Evolutionary conservation across 2,113 vertebrate genomes (phyloP).

Genomic region (Phasianus colchicus): DNA sequence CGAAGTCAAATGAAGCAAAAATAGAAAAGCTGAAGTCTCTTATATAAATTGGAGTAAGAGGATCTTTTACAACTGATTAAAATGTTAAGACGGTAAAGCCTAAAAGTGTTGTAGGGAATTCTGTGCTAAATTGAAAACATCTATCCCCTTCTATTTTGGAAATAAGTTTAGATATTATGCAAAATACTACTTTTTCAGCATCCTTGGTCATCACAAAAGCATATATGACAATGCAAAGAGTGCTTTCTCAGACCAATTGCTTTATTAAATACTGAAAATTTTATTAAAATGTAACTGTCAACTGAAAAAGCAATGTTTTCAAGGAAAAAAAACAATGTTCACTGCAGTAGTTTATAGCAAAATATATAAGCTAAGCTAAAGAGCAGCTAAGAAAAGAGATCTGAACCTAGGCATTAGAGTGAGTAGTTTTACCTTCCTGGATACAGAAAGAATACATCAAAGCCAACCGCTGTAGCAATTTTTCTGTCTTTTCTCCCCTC

Average conservation of each 20-base stretch:
- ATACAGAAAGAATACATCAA: not conserved
- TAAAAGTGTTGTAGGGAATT: slow-evolving; percentile 32
- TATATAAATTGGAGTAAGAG: slow-evolving; percentile 45
- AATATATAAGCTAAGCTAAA: not conserved
- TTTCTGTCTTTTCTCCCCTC: not conserved
- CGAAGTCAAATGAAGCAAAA: slow-evolving; percentile 41
- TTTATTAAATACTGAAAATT: slow-evolving; percentile 40
- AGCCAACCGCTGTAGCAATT: not conserved
- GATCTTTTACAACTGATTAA: slow-evolving; percentile 51
- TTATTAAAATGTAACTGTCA: slow-evolving; percentile 4
- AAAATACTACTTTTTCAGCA: slow-evolving; percentile 14
- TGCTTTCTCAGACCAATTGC: not conserved
- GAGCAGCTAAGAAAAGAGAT: not conserved
- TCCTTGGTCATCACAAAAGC: not conserved
- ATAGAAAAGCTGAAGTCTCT: slow-evolving; percentile 26
- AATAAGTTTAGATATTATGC: slow-evolving; percentile 11
- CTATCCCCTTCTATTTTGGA: slow-evolving; percentile 27
- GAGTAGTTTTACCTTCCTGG: not conserved
- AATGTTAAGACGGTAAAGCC: slow-evolving; percentile 34
- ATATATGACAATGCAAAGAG: not conserved
- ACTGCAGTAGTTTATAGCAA: not conserved
- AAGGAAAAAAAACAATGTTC: not conserved
- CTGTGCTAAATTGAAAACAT: slow-evolving; percentile 27
- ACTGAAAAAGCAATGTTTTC: not conserved
- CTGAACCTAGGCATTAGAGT: not conserved